Percentiles rank a stretch among this genome's conserved stretches.
These are phyloP conservation scores for Grus americana DNA, from an alignment of 2,113 vertebrate species.

Conservation along the genomic window DNA sequence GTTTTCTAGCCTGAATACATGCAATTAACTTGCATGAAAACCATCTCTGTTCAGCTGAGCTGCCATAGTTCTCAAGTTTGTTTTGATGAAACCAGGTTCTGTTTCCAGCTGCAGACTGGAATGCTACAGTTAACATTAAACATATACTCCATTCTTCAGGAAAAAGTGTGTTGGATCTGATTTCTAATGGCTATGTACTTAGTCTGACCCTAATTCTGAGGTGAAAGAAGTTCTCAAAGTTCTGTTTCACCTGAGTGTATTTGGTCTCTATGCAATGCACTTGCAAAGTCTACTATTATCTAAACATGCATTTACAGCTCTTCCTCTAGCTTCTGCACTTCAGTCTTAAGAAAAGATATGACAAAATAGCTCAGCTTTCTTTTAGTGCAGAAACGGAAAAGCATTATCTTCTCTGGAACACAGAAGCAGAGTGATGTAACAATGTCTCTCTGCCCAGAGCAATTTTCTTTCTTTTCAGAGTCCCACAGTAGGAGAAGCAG, in stretches of 20 bases:
- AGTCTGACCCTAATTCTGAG: not conserved
- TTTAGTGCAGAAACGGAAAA: not conserved
- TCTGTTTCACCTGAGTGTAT: slow-evolving; percentile 59
- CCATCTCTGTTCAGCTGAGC: not conserved
- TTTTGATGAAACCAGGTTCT: slow-evolving; percentile 40
- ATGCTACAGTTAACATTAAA: not conserved
- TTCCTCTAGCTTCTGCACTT: slow-evolving; percentile 68
- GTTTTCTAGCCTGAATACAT: not conserved
- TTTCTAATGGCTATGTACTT: not conserved
- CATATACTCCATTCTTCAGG: not conserved
- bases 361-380: not conserved
- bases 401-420: not conserved
- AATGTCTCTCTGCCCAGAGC: not conserved
- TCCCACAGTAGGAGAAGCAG: not conserved
- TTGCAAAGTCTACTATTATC: slow-evolving; percentile 57
- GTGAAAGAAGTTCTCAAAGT: not conserved
- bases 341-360: slow-evolving; percentile 23
- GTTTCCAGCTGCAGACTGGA: slow-evolving; percentile 20
- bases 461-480: not conserved
- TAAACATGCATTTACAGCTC: slow-evolving; percentile 49
- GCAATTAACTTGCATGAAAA: not conserved
- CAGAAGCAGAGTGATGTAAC: not conserved
- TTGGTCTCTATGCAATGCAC: slow-evolving; percentile 48
- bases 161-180: not conserved
- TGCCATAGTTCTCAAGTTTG: not conserved